phyloP scores from a whole-genome alignment of 2,888 invertebrate species.

The Drosophila mercatorum region DNA sequence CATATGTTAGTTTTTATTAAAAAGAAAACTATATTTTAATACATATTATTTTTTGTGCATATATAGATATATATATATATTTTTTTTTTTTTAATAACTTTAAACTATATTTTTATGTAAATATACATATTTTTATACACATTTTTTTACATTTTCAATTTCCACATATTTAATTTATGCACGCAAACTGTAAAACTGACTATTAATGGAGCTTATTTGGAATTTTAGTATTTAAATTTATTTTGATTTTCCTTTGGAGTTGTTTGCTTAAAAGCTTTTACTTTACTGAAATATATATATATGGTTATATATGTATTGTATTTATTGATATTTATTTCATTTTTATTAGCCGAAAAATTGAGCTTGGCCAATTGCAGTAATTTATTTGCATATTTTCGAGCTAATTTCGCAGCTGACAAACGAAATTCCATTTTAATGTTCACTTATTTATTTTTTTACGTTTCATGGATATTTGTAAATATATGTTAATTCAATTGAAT shows the following conservation, averaged over 20 bases:
- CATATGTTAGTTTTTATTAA: too few species aligned
- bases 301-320: background rate
- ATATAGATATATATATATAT: background rate
- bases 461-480: constrained; percentile 11
- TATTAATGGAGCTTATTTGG: constrained; percentile 28
- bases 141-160: background rate
- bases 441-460: background rate
- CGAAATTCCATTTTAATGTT: constrained; percentile 28
- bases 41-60: background rate
- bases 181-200: constrained; percentile 12
- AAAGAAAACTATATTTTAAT: too few species aligned
- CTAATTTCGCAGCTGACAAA: constrained; percentile 21
- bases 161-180: constrained; percentile 25
- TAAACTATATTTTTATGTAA: background rate
- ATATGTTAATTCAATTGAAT: constrained; percentile 58
- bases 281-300: background rate
- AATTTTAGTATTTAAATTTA: constrained; percentile 21
- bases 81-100: background rate
- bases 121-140: background rate
- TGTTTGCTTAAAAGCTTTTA: constrained; percentile 4
- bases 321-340: constrained; percentile 13
- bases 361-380: constrained; percentile 26
- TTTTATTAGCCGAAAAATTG: constrained; percentile 67
- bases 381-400: constrained; percentile 39
- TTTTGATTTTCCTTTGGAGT: constrained; percentile 17